Evolutionary conservation across 2,888 invertebrate species (phyloP), one percentile per base, ranked within the genome.

Genomic region (Oligia fasciuncula): DNA sequence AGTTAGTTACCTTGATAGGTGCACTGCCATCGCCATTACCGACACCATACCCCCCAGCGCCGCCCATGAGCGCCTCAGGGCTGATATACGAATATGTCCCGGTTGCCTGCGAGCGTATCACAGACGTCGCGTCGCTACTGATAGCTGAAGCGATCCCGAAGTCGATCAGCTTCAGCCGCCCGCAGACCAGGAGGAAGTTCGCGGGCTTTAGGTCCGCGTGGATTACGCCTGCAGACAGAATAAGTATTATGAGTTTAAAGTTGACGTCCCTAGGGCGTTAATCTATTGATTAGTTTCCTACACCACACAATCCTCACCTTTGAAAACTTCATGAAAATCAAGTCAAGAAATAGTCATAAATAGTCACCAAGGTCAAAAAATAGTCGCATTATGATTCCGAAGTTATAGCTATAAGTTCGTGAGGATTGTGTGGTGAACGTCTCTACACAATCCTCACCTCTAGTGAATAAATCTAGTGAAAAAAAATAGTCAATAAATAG

Each of bases 171-270:
- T 99, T 99, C 77, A 99, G 95, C 67, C 98, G 97, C 3, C 98
- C 98, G 84, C 98, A 97, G 11, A 99, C 98, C 92, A 99, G 97
- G 66, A 99, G 97, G 95, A 99, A 99, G 95, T 99, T 99, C 0
- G 99, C 99, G 0, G 99, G 99, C 94, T 99, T 99, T 88, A 99
- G 95, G 95, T 99, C 99, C 0, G 99, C 98, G 95, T 99, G 99
- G 89, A 99, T 99, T 4, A 99, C 98, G 75, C 98, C 99, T 99
- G 92, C 2, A 23, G 11, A 43, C 19, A 65, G 57, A 4, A 35
- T 70, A 23, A 63, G 19, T 5, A n/a, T 19, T 0, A 54, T n/a
- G 35, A 74, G 14, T 43, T 19, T 19, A 14, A 14, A 4, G 13
- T 14, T 29, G 13, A 14, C 6, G 19, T 13, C 4, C 19, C 19